Evolutionary conservation across 2,113 vertebrate genomes (phyloP), one percentile per base, ranked within the genome.

Genomic region (Thymallus thymallus): DNA sequence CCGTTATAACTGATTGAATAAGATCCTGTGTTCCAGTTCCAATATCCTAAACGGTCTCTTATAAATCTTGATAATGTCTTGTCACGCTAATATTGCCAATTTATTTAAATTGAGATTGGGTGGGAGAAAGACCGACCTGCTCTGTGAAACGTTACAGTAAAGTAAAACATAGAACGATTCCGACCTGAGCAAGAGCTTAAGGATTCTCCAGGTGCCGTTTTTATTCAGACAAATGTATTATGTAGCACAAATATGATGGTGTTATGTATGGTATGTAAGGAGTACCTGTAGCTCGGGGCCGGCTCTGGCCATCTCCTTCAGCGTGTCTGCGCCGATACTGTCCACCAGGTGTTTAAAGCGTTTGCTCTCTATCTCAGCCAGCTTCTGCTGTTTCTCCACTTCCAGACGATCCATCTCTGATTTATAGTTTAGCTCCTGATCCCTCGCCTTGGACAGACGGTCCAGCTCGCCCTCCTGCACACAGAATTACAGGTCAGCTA

Each of bases 241-340:
- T 16, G 48, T 18, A 5, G 48, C 48, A 51, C 13, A 4, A 51
- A 51, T 51, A 51, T 51, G 48, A 35, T 9, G 2, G 55, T 61
- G 24, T 72, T 18, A 4, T 5, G 9, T 18, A 4, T 5, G 9
- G 30, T 23, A 4, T 55, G 32, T 51, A 7, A 26, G 61, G 22
- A 29, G 63, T 86, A 96, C 95, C 94, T 97, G 96, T 68, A 96
- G 89, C 85, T 96, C 95, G 0, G 95, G 95, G 0, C 95, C 95
- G 0, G 95, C 94, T 71, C 93, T 68, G 1, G 96, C 95, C 3
- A 97, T 94, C 75, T 94, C 95, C 23, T 78, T 89, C 76, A 96
- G 88, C 9, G 95, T 96, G 3, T 86, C 85, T 0, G 90, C 82
- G 6, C 96, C 95, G 73, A 96, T 80, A 18, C 91, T 89, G 1